Evolutionary conservation across 1,140 invertebrate genomes (phyloP).

Genomic region (Solenopsis invicta): DNA sequence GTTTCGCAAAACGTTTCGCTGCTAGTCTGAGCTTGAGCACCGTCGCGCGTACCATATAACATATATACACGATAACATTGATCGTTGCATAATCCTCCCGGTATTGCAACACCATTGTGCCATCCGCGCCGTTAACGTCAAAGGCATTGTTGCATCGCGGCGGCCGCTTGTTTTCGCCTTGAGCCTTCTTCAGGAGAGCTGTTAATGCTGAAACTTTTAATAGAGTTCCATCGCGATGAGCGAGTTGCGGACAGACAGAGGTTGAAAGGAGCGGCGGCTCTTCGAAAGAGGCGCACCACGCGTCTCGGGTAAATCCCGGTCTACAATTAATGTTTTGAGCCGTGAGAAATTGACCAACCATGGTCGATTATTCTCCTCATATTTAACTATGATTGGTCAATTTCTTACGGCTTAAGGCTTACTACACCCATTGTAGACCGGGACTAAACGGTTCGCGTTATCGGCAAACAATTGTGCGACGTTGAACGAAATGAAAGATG

Average conservation of each 20-base stretch:
- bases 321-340: too few species aligned
- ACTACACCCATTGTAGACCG: too few species aligned
- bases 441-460: not conserved
- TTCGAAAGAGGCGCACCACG: not conserved
- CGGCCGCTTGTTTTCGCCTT: conserved; percentile 35
- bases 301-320: not conserved
- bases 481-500: not conserved
- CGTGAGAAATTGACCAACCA: too few species aligned
- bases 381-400: too few species aligned
- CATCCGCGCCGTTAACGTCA: conserved; percentile 41
- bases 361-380: too few species aligned
- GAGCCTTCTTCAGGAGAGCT: conserved; percentile 27
- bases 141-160: conserved; percentile 32
- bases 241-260: not conserved
- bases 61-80: not conserved
- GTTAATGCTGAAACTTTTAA: conserved; percentile 15
- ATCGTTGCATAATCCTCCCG: conserved; percentile 42
- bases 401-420: too few species aligned
- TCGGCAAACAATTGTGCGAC: conserved; percentile 16
- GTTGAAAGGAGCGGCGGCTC: not conserved
- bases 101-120: conserved; percentile 54
- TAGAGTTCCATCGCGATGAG: conserved; percentile 18
- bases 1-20: not conserved
- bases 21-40: not conserved
- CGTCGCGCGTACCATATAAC: not conserved